These are phyloP conservation scores for Caerostris darwini DNA, from an alignment of 1,140 invertebrate species.

Conservation along the genomic window DNA sequence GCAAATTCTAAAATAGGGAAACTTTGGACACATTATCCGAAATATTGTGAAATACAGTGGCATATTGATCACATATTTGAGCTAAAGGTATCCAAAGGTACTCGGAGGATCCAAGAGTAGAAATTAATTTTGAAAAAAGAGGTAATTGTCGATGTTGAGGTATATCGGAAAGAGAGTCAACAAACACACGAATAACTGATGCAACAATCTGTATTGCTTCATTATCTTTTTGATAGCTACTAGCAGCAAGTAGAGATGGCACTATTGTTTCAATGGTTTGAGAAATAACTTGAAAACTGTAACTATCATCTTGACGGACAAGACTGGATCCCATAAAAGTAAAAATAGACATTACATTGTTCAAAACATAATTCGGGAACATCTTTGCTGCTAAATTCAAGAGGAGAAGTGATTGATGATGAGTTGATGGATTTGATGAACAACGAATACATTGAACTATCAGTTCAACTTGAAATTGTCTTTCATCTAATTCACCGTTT, in stretches of 20 bases:
- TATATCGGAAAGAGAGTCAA: slow-evolving; percentile 93
- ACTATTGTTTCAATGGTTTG: slow-evolving; percentile 95
- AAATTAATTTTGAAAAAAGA: slow-evolving; percentile 90
- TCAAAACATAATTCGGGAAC: slow-evolving; percentile 90
- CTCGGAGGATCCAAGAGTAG: slow-evolving; percentile 86
- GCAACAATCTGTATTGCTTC: slow-evolving; percentile 82
- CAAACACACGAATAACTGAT: slow-evolving; percentile 92
- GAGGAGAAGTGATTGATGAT: slow-evolving; percentile 93
- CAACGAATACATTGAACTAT: slow-evolving; percentile 93
- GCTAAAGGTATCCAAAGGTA: slow-evolving; percentile 87
- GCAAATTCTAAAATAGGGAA: slow-evolving; percentile 70
- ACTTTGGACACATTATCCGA: slow-evolving; percentile 30
- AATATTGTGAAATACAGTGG: slow-evolving; percentile 74
- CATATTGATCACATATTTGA: slow-evolving; percentile 81
- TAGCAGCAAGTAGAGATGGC: slow-evolving; percentile 88
- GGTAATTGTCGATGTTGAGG: slow-evolving; percentile 92
- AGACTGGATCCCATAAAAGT: slow-evolving; percentile 97
- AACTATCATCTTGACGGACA: slow-evolving; percentile 94
- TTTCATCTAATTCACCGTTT: slow-evolving; percentile 81
- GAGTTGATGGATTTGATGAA: slow-evolving; percentile 95
- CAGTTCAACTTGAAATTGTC: slow-evolving; percentile 89
- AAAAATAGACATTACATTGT: slow-evolving; percentile 96
- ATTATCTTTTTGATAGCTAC: slow-evolving; percentile 73
- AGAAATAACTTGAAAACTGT: slow-evolving; percentile 95
- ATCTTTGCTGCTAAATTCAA: slow-evolving; percentile 89